Base-by-base conservation (phyloP, 2,888 invertebrate genomes). In the Dyspetes luteomarginatus region DNA sequence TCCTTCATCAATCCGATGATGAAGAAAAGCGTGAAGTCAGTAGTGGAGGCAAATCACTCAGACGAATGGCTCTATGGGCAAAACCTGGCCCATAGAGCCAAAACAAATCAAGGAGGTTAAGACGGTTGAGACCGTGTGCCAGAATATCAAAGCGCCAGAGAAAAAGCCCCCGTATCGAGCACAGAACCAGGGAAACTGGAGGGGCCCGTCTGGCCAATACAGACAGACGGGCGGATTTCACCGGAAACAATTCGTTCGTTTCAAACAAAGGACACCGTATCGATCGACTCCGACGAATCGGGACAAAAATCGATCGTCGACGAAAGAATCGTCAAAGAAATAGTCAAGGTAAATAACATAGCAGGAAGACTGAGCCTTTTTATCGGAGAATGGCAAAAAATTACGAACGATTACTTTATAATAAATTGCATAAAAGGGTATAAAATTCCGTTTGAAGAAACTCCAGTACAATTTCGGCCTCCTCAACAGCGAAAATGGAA, bases 21-120 rank as follows among this genome's bases (percentile, higher is more conserved):
- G 78, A 82, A 78, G 0, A 82, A 80, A 65, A 52, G 15, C 2
- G 60, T 82, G 0, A 79, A 82, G 52, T 41, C 50, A 0, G 4
- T 60, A 0, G 45, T 77, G 0, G 79, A 80, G 4, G 9, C 79
- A 3, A 4, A 19, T 0, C 41, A 60, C 5, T 58, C 74, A 4
- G 65, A 74, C 12, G 75, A 78, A 65, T 82, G 74, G 74, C 41
- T 80, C 4, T 78, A 82, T 19, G 82, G 80, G 4, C n/a, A 64
- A 24, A 77, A 80, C 3, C 43, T 80, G 2, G 68, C 77, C 9
- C n/a, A n/a, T n/a, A n/a, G n/a, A n/a, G n/a, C n/a, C n/a, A n/a
- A 69, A 82, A 0, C 73, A 77, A 15, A 56, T 82, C 19, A 77
- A 79, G 56, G 82, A 82, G 41, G 58, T 24, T 2, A 74, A 81